Evolutionary conservation across 1,140 invertebrate genomes (phyloP).

Genomic region (Brachionus manjavacas): DNA sequence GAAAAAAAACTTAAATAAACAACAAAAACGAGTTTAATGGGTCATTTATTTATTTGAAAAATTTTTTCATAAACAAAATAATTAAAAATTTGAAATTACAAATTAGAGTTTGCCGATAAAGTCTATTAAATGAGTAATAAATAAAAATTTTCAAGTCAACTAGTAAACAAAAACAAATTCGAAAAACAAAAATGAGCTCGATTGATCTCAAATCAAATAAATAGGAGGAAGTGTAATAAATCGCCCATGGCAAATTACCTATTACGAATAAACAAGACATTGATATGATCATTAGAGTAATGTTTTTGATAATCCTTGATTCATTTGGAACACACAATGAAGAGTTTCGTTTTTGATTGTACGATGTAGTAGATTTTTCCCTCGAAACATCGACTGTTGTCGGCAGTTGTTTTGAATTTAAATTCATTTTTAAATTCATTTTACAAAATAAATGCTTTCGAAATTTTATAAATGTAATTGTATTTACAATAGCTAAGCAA

Average conservation of each 20-base stretch:
- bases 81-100: not conserved
- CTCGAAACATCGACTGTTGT: not conserved
- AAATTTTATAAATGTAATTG: slow-evolving; percentile 1
- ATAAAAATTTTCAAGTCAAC: slow-evolving; percentile 24
- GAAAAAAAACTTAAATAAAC: too few species aligned
- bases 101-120: not conserved
- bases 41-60: not conserved
- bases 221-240: not conserved
- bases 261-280: slow-evolving; percentile 7
- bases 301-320: not conserved
- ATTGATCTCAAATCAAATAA: not conserved
- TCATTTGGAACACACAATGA: not conserved
- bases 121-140: not conserved
- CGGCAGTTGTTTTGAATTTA: not conserved
- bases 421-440: slow-evolving; percentile 6
- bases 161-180: slow-evolving; percentile 14
- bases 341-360: not conserved
- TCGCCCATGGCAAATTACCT: slow-evolving; percentile 12
- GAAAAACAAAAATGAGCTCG: not conserved
- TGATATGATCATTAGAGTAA: slow-evolving; percentile 23
- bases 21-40: too few species aligned
- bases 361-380: not conserved
- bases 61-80: not conserved
- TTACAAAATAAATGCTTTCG: slow-evolving; percentile 7
- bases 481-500: slow-evolving; percentile 2